These are phyloP conservation scores for Peucedramus taeniatus DNA, from an alignment of 2,113 vertebrate genomes.

Conservation along the genomic window DNA sequence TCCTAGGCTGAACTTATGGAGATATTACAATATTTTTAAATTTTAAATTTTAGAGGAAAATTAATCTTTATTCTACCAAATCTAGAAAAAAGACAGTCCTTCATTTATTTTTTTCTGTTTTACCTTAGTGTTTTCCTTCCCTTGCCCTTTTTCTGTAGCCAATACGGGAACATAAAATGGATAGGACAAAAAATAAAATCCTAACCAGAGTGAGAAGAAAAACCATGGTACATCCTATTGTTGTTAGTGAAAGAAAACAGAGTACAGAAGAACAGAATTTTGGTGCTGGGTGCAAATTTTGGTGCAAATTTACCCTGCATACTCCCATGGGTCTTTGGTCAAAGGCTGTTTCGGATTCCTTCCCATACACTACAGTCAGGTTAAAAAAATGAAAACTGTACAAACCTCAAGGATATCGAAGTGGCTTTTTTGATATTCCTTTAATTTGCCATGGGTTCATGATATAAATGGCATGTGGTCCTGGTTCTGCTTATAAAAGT, in stretches of 20 bases:
- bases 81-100: background rate
- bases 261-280: background rate
- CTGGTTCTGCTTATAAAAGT: background rate
- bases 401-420: background rate
- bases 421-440: background rate
- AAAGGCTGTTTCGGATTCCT: background rate
- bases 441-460: background rate
- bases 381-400: background rate
- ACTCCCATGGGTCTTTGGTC: background rate
- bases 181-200: background rate
- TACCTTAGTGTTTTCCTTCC: background rate
- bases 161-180: background rate
- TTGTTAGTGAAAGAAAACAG: background rate
- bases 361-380: background rate
- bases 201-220: background rate
- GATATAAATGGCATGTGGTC: background rate
- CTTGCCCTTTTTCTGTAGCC: background rate
- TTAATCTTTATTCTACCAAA: background rate
- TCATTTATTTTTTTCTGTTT: background rate
- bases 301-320: rapidly evolving
- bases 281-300: background rate
- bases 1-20: background rate
- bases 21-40: background rate
- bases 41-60: background rate
- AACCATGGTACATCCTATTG: background rate